These are phyloP conservation scores for Marasmarcha lunaedactyla DNA, from an alignment of 2,888 invertebrate species.

Conservation along the genomic window DNA sequence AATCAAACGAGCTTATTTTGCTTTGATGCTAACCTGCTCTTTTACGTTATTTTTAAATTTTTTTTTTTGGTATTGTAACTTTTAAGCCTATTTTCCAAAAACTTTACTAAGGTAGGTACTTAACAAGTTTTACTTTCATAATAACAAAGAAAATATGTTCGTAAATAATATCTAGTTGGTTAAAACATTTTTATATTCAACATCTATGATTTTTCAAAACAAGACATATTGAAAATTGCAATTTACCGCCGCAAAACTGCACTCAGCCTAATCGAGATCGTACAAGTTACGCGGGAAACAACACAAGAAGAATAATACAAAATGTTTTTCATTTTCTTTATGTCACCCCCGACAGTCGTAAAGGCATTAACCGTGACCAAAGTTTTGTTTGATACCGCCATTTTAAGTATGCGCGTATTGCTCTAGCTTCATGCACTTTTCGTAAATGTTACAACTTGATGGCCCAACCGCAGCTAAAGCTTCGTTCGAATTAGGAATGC, in stretches of 20 bases:
- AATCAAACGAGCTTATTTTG: too few relatives aligned
- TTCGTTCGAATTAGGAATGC: neutral
- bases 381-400: conserved; percentile 72
- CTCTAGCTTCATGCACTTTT: conserved; percentile 16
- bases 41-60: too few relatives aligned
- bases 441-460: conserved; percentile 7
- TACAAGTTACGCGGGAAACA: conserved; percentile 60
- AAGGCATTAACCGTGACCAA: conserved; percentile 91
- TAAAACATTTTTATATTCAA: too few relatives aligned
- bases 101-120: too few relatives aligned
- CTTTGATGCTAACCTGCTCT: too few relatives aligned
- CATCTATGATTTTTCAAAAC: too few relatives aligned
- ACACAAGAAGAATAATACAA: conserved; percentile 73
- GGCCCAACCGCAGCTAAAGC: conserved; percentile 3
- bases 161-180: too few relatives aligned
- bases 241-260: conserved; percentile 18
- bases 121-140: too few relatives aligned
- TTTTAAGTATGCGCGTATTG: conserved; percentile 57
- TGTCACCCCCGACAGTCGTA: conserved; percentile 87
- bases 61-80: too few relatives aligned
- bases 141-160: too few relatives aligned
- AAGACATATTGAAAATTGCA: too few relatives aligned
- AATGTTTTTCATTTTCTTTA: conserved; percentile 92
- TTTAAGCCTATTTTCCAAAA: too few relatives aligned
- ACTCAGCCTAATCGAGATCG: conserved; percentile 43